These are phyloP conservation scores for Hippoglossus hippoglossus DNA, from an alignment of 2,797 vertebrate species.

Conservation along the genomic window DNA sequence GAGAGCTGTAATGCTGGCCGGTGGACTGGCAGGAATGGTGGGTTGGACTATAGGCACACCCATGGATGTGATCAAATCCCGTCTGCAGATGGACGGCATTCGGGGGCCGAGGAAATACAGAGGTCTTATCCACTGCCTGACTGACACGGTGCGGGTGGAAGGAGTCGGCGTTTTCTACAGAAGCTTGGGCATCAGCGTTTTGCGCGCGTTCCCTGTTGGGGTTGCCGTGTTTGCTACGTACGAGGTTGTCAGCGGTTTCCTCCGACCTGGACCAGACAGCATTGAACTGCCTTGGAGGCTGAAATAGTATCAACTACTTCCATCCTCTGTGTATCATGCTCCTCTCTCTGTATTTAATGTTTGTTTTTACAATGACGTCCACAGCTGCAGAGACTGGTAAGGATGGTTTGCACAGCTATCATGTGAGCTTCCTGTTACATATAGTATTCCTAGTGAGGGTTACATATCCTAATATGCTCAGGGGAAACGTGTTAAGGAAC, in stretches of 20 bases:
- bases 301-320: constrained; percentile 37
- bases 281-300: constrained; percentile 32
- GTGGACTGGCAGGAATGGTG: constrained; percentile 88
- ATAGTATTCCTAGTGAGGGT: not conserved
- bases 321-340: not conserved
- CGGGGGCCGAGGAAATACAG: constrained; percentile 82
- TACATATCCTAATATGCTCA: constrained; percentile 11
- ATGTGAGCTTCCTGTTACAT: constrained; percentile 18
- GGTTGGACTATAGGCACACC: constrained; percentile 91
- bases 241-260: constrained; percentile 84
- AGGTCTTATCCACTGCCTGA: constrained; percentile 88
- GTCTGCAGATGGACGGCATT: constrained; percentile 88
- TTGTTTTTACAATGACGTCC: constrained; percentile 3
- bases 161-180: constrained; percentile 89
- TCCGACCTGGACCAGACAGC: constrained; percentile 29
- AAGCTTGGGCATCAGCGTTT: constrained; percentile 90
- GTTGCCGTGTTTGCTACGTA: constrained; percentile 92
- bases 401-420: not conserved
- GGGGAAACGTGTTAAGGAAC: not conserved
- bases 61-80: constrained; percentile 95
- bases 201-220: constrained; percentile 93
- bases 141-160: constrained; percentile 85
- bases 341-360: not conserved
- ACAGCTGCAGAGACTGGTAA: not conserved
- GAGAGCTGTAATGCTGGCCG: constrained; percentile 86